Percentiles rank a stretch among this genome's conserved stretches.
These are phyloP conservation scores for Lepus oiostolus DNA, from an alignment of 2,797 vertebrate species.

Conservation along the genomic window DNA sequence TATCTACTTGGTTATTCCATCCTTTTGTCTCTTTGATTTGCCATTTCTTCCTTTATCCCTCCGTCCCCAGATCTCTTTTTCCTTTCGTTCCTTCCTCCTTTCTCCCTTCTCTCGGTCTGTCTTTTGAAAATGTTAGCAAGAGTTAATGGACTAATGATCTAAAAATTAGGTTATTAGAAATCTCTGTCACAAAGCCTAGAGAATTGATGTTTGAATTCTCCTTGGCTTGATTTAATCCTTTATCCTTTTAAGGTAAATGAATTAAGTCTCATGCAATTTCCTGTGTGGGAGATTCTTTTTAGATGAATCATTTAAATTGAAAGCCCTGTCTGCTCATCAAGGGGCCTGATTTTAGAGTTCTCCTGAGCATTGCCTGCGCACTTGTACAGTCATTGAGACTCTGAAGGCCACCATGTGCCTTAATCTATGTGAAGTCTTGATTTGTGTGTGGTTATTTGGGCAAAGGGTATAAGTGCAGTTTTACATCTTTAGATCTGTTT, in stretches of 20 bases:
- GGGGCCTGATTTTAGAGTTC: conserved; percentile 70
- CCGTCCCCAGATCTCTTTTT: not conserved
- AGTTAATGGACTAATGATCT: conserved; percentile 73
- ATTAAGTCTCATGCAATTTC: conserved; percentile 79
- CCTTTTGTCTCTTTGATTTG: not conserved
- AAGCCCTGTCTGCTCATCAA: conserved; percentile 78
- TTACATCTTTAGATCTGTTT: conserved; percentile 1
- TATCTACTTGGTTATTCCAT: not conserved
- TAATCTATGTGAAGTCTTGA: conserved; percentile 58
- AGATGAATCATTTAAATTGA: conserved; percentile 84
- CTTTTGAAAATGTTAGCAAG: conserved; percentile 10
- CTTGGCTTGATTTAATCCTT: conserved; percentile 82
- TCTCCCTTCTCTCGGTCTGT: too few relatives aligned
- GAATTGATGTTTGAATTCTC: conserved; percentile 78
- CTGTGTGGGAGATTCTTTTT: conserved; percentile 82
- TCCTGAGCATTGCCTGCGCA: conserved; percentile 61
- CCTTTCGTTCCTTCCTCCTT: rapidly evolving
- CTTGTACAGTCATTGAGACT: conserved; percentile 68
- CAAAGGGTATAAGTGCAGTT: conserved; percentile 59
- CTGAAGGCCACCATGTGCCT: conserved; percentile 35
- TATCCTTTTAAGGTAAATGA: conserved; percentile 83
- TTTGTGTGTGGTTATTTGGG: conserved; percentile 56
- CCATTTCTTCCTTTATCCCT: not conserved
- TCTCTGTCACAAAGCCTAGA: conserved; percentile 62
- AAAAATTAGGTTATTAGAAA: conserved; percentile 74